Conservation (phyloP, 2,888 invertebrate species). For the Lycia hirtaria region DNA sequence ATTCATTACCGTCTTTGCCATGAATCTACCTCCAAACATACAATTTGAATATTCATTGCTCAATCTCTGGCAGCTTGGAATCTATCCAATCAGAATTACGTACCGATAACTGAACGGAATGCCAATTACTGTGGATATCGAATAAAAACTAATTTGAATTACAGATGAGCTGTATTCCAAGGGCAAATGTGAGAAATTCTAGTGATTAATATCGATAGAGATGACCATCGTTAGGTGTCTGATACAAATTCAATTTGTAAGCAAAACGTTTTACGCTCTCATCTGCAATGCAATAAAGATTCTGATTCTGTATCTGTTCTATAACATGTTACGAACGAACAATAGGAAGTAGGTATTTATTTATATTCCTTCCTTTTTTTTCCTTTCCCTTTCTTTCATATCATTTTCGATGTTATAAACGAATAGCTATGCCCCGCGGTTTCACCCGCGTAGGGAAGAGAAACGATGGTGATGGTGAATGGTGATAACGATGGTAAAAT, state of each 20-base stretch:
- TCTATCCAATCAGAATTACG: slow-evolving; percentile 32
- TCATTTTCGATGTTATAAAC: too few relatives aligned
- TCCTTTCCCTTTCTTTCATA: too few relatives aligned
- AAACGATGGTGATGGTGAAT: too few relatives aligned
- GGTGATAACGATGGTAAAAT: too few relatives aligned
- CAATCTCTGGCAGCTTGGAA: slow-evolving; percentile 36
- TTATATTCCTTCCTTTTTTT: too few relatives aligned
- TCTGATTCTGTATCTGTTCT: too few relatives aligned
- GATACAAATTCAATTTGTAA: neutral
- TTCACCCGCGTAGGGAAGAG: too few relatives aligned
- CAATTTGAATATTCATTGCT: slow-evolving; percentile 43
- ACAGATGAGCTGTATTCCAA: slow-evolving; percentile 6
- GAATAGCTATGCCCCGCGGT: too few relatives aligned
- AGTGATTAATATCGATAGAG: neutral
- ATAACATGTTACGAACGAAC: too few relatives aligned
- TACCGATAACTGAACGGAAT: slow-evolving; percentile 12
- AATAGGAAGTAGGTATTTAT: too few relatives aligned
- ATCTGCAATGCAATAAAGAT: too few relatives aligned
- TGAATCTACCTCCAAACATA: slow-evolving; percentile 35
- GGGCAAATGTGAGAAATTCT: slow-evolving; percentile 4
- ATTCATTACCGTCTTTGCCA: slow-evolving; percentile 30
- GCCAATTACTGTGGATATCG: slow-evolving; percentile 17
- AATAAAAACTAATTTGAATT: slow-evolving; percentile 18
- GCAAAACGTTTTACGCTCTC: too few relatives aligned
- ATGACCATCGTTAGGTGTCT: neutral